Base-by-base conservation (phyloP, 2,888 invertebrate species). In the Sceliomorpha sp. region DNA sequence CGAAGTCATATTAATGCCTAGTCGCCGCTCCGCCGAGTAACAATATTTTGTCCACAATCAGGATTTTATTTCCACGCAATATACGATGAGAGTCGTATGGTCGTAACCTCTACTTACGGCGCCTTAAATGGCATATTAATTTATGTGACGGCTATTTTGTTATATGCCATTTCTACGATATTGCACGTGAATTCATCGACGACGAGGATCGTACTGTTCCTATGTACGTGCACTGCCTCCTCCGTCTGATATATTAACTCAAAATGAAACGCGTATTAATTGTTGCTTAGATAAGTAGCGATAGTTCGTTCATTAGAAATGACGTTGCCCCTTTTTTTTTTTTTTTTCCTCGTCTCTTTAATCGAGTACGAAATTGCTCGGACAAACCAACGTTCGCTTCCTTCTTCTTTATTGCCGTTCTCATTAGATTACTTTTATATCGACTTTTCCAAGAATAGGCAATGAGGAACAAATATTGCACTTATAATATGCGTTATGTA, bases 1-100 rank as follows among this genome's bases (percentile, higher is more conserved):
- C 50, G 66, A 58, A 66, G 47, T 44, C 20, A 47, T 58, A 66
- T 66, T 66, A 66, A 59, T 66, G 45, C 42, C 59, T 26, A 45
- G 47, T 53, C 56, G 36, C 14, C 24, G 24, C 13, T 6, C 34
- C 45, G 6, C 34, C 37, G 31, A 39, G 34, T 40, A 32, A 40
- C 63, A 14, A 64, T 64, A 64, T 42, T 64, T 64, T 66, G 59
- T 50, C 59, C 66, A 39, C 58, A 34, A 56, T 66, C 58, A 45
- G 50, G 39, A 53, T 66, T 66, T 66, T 59, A 48, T 59, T 66
- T 45, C 51, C 26, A 37, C 10, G 37, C 45, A 39, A 37, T 15
- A n/a, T 10, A 37, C 10, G 27, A 27, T 15, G 20, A 13, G 31
- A 36, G 36, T 45, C 45, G 37, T 34, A 42, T 42, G 34, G 31